These are phyloP conservation scores for Brassicogethes aeneus DNA, from an alignment of 2,888 invertebrate species.

Conservation along the genomic window DNA sequence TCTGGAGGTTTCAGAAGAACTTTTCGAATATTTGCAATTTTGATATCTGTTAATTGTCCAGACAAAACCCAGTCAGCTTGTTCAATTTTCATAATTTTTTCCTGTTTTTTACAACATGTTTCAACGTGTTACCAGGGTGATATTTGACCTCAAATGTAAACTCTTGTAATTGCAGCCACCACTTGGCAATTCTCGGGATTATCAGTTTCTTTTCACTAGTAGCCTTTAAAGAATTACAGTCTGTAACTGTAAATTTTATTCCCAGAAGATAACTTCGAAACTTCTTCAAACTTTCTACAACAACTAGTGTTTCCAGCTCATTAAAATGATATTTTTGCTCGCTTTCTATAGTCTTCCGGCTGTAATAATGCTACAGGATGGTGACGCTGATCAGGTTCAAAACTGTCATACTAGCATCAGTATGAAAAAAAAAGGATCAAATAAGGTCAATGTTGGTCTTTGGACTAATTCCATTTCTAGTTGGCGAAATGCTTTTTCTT, in stretches of 20 bases:
- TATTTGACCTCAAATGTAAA: constrained; percentile 18
- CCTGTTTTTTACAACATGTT: constrained; percentile 9
- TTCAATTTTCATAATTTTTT: constrained; percentile 14
- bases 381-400: too few relatives aligned
- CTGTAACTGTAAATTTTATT: constrained; percentile 26
- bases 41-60: too few relatives aligned
- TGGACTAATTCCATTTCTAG: too few relatives aligned
- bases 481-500: too few relatives aligned
- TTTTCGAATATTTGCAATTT: too few relatives aligned
- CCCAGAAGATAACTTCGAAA: constrained; percentile 30
- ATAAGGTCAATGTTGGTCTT: constrained; percentile 16
- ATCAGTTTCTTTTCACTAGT: constrained; percentile 22
- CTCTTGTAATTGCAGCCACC: too few relatives aligned
- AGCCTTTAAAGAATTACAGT: constrained; percentile 27
- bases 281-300: constrained; percentile 26
- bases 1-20: too few relatives aligned
- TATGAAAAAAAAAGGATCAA: constrained; percentile 19
- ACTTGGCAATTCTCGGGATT: too few relatives aligned
- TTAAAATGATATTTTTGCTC: constrained; percentile 31
- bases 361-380: too few relatives aligned
- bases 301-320: constrained; percentile 33
- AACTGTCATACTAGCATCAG: constrained; percentile 23
- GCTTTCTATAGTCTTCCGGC: constrained; percentile 24
- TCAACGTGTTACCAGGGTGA: constrained; percentile 14
- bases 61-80: constrained; percentile 19